Conservation (phyloP, 2,797 vertebrate genomes). For the Pogonophryne albipinna region DNA sequence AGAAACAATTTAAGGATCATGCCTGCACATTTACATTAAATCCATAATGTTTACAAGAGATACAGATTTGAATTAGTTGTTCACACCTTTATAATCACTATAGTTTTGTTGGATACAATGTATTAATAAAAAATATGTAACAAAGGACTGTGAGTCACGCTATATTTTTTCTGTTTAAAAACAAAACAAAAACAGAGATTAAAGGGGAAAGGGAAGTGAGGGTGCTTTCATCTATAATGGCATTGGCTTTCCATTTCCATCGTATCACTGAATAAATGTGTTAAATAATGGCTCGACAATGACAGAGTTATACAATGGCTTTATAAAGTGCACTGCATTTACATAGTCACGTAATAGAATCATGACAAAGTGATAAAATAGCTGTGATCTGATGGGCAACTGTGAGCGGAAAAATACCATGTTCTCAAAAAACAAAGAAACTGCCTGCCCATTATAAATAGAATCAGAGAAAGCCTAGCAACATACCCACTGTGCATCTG, state of each 20-base stretch:
- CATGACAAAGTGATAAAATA: constrained; percentile 66
- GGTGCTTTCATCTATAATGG: constrained; percentile 53
- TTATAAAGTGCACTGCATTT: constrained; percentile 42
- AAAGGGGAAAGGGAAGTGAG: constrained; percentile 12
- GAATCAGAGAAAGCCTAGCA: constrained; percentile 81
- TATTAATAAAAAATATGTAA: background rate
- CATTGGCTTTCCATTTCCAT: constrained; percentile 43
- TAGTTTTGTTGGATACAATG: background rate
- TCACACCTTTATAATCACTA: constrained; percentile 6
- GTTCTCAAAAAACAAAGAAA: constrained; percentile 72
- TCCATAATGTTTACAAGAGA: constrained; percentile 3
- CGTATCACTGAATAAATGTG: constrained; percentile 46
- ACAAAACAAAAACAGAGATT: constrained; percentile 18
- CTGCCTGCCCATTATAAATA: constrained; percentile 81
- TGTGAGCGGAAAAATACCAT: constrained; percentile 63
- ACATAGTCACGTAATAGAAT: constrained; percentile 55
- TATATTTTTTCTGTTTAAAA: constrained; percentile 22
- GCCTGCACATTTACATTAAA: constrained; percentile 24
- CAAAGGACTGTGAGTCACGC: background rate
- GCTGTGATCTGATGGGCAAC: constrained; percentile 66
- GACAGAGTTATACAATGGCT: constrained; percentile 43
- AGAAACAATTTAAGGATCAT: constrained; percentile 36
- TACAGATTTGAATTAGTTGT: background rate
- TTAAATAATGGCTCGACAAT: constrained; percentile 59
- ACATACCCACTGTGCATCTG: constrained; percentile 82